A percentile compares a stretch with the other conserved stretches of the same genome.
Evolutionary conservation across 2,113 vertebrate genomes (phyloP).

Genomic region (Sylvietta virens): DNA sequence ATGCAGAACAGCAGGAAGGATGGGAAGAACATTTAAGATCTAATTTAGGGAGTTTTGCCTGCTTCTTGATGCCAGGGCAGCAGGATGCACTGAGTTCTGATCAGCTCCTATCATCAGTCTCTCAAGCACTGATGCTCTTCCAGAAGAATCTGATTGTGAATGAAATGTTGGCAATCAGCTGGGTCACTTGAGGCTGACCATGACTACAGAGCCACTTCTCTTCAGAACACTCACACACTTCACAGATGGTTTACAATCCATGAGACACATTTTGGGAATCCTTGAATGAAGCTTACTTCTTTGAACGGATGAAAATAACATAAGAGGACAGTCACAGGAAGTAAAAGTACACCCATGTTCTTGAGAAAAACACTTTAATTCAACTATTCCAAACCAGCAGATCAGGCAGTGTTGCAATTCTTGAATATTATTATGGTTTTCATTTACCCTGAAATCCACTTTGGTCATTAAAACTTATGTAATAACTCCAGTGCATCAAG

Average conservation of each 20-base stretch:
- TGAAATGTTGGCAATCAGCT: not conserved
- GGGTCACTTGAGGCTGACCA: not conserved
- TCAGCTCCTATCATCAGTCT: not conserved
- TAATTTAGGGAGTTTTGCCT: not conserved
- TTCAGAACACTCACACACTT: not conserved
- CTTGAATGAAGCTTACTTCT: not conserved
- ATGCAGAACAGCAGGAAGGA: not conserved
- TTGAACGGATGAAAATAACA: not conserved
- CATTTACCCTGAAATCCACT: not conserved
- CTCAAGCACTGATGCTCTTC: not conserved
- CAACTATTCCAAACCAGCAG: not conserved
- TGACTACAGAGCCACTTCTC: not conserved
- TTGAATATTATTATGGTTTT: not conserved
- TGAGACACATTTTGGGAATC: not conserved
- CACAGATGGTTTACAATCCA: not conserved
- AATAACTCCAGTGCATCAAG: not conserved
- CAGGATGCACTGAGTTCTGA: not conserved
- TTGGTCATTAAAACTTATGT: not conserved
- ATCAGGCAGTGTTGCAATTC: not conserved
- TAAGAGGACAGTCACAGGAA: not conserved
- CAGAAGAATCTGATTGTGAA: not conserved
- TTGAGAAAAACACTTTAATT: not conserved
- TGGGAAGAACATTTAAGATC: not conserved
- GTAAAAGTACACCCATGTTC: accelerated
- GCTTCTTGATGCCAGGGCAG: not conserved